Percentiles rank a stretch among this genome's conserved stretches.
Conservation (phyloP, 1,140 invertebrate species). For the Penaeus vannamei region DNA sequence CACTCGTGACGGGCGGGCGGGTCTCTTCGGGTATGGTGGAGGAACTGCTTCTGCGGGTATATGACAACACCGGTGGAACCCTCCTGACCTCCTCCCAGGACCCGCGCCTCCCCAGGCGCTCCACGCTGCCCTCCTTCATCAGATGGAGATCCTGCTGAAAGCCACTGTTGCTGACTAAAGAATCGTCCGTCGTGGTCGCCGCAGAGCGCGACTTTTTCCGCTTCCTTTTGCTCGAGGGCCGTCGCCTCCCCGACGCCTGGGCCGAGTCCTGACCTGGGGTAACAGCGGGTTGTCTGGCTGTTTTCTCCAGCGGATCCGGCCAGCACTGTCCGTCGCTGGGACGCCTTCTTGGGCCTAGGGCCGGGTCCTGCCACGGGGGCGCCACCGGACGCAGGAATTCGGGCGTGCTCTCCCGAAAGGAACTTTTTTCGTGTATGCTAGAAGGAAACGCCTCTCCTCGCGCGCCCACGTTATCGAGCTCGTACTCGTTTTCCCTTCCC, state of each 20-base stretch:
- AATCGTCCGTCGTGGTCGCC: slow-evolving; percentile 55
- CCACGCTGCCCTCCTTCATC: neutral
- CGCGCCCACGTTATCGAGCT: slow-evolving; percentile 25
- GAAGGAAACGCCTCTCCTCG: neutral
- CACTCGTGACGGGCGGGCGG: slow-evolving; percentile 1
- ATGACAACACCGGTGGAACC: no score
- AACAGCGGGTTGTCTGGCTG: neutral
- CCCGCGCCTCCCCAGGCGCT: neutral
- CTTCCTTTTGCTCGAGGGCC: slow-evolving; percentile 39
- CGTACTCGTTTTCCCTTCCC: slow-evolving; percentile 52
- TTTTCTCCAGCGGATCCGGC: neutral
- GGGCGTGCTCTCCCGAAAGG: no score
- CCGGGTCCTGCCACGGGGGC: no score
- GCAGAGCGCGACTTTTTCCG: slow-evolving; percentile 59
- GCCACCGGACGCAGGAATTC: no score
- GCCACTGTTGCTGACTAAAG: slow-evolving; percentile 1
- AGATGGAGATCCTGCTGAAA: neutral
- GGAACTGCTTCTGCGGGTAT: neutral
- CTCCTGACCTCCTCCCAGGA: neutral
- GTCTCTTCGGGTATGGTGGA: neutral
- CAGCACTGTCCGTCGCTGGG: no score
- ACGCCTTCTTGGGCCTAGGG: no score
- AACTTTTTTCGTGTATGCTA: no score
- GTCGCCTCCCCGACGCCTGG: slow-evolving; percentile 4
- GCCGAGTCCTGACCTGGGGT: neutral